Percentiles rank a stretch among this genome's conserved stretches.
These are phyloP conservation scores for Heliornis fulica DNA, from an alignment of 2,113 vertebrate genomes.

Conservation along the genomic window DNA sequence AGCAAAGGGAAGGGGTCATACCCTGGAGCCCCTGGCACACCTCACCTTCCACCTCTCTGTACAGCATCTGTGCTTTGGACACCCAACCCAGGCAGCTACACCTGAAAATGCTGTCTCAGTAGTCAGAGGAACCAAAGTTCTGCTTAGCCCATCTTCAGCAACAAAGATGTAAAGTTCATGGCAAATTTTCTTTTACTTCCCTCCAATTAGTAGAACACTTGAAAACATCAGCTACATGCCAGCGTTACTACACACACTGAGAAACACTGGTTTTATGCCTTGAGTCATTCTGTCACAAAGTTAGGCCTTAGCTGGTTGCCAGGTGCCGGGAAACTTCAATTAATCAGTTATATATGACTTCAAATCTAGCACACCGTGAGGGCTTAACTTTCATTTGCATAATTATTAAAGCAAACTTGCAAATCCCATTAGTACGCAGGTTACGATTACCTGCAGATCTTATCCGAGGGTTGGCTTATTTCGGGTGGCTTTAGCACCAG, in stretches of 20 bases:
- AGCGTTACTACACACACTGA: background rate
- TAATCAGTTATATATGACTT: background rate
- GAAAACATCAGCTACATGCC: background rate
- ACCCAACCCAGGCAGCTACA: background rate
- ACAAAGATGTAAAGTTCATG: background rate
- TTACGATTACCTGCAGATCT: background rate
- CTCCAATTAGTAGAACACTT: background rate
- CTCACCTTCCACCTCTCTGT: background rate
- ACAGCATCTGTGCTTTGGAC: accelerated
- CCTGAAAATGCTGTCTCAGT: background rate
- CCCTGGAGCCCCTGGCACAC: accelerated
- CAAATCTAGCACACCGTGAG: background rate
- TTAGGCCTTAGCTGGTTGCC: background rate
- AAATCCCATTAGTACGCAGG: background rate
- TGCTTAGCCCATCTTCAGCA: background rate
- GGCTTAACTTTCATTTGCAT: slow-evolving; percentile 3
- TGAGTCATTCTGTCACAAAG: background rate
- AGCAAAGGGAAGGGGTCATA: background rate
- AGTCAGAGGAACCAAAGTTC: background rate
- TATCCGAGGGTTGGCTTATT: background rate
- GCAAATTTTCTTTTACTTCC: background rate
- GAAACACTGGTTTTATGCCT: background rate
- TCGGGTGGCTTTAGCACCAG: background rate
- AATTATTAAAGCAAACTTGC: background rate
- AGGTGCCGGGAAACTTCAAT: background rate